Percentiles rank a stretch among this genome's conserved stretches.
Evolutionary conservation across 2,888 invertebrate genomes (phyloP).

Genomic region (Trissoscelio sp.): DNA sequence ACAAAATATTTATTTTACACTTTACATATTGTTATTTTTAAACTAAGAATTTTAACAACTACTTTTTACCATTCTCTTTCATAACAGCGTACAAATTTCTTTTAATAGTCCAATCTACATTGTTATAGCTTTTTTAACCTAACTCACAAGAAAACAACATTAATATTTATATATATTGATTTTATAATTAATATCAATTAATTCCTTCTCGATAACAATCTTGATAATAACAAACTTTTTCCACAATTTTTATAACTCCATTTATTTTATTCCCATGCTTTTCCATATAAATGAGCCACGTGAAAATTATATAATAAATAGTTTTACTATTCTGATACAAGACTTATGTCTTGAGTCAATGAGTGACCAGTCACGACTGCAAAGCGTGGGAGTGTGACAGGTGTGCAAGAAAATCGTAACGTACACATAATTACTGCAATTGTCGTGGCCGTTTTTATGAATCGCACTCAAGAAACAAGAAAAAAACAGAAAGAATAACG

Average conservation of each 20-base stretch:
- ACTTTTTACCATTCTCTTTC: too few relatives aligned
- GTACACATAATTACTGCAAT: constrained; percentile 49
- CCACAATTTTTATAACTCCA: neutral
- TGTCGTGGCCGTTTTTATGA: constrained; percentile 50
- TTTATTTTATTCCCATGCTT: constrained; percentile 43
- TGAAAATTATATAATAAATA: constrained; percentile 62
- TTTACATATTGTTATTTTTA: too few relatives aligned
- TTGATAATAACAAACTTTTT: too few relatives aligned
- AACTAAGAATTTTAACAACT: too few relatives aligned
- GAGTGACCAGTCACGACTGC: constrained; percentile 61
- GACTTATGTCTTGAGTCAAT: constrained; percentile 38
- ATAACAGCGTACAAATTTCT: neutral
- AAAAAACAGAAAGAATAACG: constrained; percentile 11
- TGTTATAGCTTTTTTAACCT: too few relatives aligned
- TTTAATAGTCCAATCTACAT: neutral
- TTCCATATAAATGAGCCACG: neutral
- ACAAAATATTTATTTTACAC: too few relatives aligned
- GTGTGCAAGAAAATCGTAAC: constrained; percentile 53
- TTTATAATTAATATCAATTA: too few relatives aligned
- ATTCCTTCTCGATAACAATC: too few relatives aligned
- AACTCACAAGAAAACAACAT: too few relatives aligned
- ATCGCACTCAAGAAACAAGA: neutral
- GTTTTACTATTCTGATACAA: constrained; percentile 40
- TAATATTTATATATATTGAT: too few relatives aligned
- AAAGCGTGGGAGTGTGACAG: constrained; percentile 66